Percentiles rank a stretch among this genome's conserved stretches.
Conservation (phyloP, 2,888 invertebrate species). For the Hydrotaea diabolus region DNA sequence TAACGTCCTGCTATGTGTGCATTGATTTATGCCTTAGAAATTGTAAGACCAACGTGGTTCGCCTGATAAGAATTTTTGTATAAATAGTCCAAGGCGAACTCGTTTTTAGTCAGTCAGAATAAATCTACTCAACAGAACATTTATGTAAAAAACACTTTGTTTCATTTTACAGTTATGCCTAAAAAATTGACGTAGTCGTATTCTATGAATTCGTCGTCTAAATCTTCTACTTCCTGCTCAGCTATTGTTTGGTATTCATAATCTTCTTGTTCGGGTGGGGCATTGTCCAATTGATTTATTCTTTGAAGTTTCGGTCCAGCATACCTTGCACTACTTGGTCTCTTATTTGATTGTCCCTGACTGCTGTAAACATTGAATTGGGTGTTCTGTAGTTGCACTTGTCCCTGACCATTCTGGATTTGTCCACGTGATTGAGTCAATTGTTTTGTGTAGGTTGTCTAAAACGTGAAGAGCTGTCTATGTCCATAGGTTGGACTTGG, state of each 20-base stretch:
- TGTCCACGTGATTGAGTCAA: not conserved
- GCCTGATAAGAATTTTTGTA: no score
- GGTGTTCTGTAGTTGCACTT: not conserved
- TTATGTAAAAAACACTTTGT: no score
- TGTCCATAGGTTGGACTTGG: not conserved
- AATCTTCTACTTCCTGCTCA: conserved; percentile 13
- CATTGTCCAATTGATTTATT: conserved; percentile 44
- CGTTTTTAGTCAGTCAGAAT: no score
- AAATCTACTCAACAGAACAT: no score
- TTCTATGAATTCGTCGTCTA: not conserved
- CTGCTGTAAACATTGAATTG: conserved; percentile 8
- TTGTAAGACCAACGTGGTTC: no score
- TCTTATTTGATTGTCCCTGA: conserved; percentile 27
- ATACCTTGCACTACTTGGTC: conserved; percentile 36
- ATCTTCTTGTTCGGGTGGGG: not conserved
- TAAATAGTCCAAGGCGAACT: no score
- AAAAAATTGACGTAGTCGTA: conserved; percentile 60
- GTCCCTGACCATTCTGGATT: conserved; percentile 9
- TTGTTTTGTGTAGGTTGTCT: conserved; percentile 2
- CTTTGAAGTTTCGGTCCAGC: conserved; percentile 49
- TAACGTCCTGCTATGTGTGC: no score
- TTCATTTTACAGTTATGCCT: no score
- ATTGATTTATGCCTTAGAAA: no score
- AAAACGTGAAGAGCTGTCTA: not conserved
- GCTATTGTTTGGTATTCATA: conserved; percentile 13